Evolutionary conservation across 2,113 vertebrate species (phyloP).

Genomic region (Corvus hawaiiensis): DNA sequence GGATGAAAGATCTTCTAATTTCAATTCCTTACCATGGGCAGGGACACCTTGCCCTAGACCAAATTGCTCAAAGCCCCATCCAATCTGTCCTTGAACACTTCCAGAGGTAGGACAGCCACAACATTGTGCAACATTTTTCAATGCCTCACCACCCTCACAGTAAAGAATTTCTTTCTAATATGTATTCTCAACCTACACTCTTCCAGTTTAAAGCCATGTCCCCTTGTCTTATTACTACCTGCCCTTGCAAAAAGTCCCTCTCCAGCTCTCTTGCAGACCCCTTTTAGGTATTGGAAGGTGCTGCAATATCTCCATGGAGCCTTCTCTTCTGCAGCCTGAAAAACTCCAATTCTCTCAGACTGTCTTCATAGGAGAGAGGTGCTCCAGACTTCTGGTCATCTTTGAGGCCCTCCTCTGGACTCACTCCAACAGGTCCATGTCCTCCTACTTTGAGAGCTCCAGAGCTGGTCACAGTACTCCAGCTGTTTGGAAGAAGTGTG

Average conservation of each 20-base stretch:
- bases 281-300: not conserved
- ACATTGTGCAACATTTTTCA: not conserved
- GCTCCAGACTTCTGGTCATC: not conserved
- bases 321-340: not conserved
- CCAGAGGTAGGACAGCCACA: not conserved
- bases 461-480: not conserved
- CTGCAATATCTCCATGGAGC: not conserved
- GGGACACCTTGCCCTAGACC: not conserved
- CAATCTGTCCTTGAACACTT: not conserved
- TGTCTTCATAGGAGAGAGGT: not conserved
- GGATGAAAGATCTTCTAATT: not conserved
- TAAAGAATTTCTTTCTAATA: not conserved
- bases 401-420: not conserved
- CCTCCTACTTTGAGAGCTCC: too few species aligned
- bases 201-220: not conserved
- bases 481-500: not conserved
- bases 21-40: not conserved
- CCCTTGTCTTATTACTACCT: not conserved
- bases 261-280: not conserved
- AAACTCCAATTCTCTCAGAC: not conserved
- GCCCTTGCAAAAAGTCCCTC: not conserved
- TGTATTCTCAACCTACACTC: not conserved
- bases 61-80: not conserved
- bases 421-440: not conserved
- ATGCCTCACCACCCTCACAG: accelerated